Evolutionary conservation across 2,797 vertebrate genomes (phyloP), one percentile per base, ranked within the genome.

Genomic region (Lepus townsendii): DNA sequence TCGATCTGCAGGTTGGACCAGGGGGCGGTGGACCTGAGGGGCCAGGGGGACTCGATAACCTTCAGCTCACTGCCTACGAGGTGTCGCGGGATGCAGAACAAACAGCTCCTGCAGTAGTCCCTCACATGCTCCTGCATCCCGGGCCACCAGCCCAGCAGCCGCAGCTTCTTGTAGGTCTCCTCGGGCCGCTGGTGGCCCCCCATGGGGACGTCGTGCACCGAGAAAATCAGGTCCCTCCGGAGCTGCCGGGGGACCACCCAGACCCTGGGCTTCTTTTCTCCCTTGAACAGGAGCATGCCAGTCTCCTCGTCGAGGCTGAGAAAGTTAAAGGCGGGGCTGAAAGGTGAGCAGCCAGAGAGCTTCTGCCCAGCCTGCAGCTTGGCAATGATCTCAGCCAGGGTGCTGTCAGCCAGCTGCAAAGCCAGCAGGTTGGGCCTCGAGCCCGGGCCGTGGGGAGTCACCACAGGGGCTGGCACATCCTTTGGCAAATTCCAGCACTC

Each of bases 1-100:
- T 97, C 96, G 0, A 97, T 96, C 96, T 97, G 97, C 65, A 97
- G 83, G 82, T 63, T 88, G 0, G 96, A 95, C 96, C 96, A 97
- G 68, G 96, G 96, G 5, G 96, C 95, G 0, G 97, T 94, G 0
- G 95, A 96, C 66, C 92, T 83, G 65, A 93, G 78, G 38, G 94
- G 96, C 97, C 96, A 97, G 4, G 63, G 80, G 26, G 96, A 97
- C 57, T 97, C 96, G 0, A 97, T 94, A 11, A 95, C 94, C 83
- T 97, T 97, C 68, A 92, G 1, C 88, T 97, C 97, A 0, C 82
- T 66, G 60, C 93, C 93, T 0, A 2, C 1, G 42, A 96, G 90
- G 42, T 83, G 93, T 1, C 80, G 96, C 20, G 96, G 93, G 42
- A 90, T 79, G 62, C 97, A 97, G 38, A 96, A 96, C 68, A 97